Evolutionary conservation across 2,113 vertebrate species (phyloP).

Genomic region (Actenoides hombroni): DNA sequence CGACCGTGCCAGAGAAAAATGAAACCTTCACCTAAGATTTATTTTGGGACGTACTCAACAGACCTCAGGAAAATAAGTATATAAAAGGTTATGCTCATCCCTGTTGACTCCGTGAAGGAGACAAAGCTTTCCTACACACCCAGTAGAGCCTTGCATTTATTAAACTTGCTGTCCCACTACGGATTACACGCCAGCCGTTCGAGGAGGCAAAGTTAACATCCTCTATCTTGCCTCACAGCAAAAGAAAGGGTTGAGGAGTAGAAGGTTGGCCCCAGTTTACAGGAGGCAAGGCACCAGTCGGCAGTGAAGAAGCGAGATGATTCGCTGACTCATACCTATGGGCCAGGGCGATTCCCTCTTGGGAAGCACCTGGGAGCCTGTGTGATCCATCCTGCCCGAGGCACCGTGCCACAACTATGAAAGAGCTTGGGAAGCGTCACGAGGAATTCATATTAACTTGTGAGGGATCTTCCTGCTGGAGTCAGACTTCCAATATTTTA

Average conservation of each 20-base stretch:
- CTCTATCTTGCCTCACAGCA: background rate
- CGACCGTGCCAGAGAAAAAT: background rate
- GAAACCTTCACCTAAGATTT: background rate
- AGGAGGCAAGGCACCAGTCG: background rate
- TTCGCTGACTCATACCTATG: background rate
- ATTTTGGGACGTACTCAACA: background rate
- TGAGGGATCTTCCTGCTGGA: background rate
- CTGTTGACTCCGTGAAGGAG: background rate
- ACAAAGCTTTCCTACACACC: background rate
- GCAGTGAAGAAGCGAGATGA: background rate
- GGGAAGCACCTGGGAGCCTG: background rate
- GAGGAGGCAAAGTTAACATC: background rate
- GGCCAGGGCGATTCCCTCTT: background rate
- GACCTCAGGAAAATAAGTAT: background rate
- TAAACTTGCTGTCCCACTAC: background rate
- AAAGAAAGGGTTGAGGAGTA: background rate
- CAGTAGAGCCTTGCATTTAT: background rate
- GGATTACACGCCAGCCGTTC: background rate
- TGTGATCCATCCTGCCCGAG: background rate
- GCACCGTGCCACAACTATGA: background rate
- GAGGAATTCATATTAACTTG: background rate
- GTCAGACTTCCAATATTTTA: background rate
- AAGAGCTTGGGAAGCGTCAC: background rate
- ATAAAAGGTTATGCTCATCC: background rate
- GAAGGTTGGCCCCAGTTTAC: background rate